Base-by-base conservation (phyloP, 1,140 invertebrate genomes). In the Camponotus floridanus region DNA sequence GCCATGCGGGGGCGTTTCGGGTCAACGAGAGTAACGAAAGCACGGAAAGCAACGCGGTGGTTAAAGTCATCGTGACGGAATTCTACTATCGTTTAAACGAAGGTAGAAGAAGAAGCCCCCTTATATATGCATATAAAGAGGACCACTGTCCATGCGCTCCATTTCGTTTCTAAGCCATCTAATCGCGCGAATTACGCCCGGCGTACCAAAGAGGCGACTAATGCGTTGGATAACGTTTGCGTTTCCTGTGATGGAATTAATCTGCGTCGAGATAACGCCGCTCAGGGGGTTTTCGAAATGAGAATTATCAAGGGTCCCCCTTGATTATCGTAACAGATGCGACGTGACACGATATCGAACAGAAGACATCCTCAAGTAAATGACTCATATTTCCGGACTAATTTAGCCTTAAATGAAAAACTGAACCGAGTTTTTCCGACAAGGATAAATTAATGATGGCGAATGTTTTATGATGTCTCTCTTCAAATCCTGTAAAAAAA, bases 111-210 rank as follows among this genome's bases (percentile, higher is more conserved):
- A n/a, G 36, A 11, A 3, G 11, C n/a, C 26, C 42, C 73, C 61
- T 83, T 4, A 26, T 21, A 33, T 45, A 36, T 51, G 48, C 15
- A 78, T 86, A 76, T 76, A 67, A 67, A 65, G 45, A 59, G 31
- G 33, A 26, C 5, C 42, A 51, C 70, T 36, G 42, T 68, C 36
- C 39, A n/a, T 73, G 57, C 36, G 78, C 61, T 48, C 79, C 79
- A 87, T 26, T 78, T 78, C 81, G 9, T 87, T 87, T 79, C 62
- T 73, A 15, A 68, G 71, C 39, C 78, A 33, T 74, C 74, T 89
- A 76, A 89, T 90, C 88, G 79, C 48, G 5, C 42, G 55, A 70
- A 81, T 89, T 85, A 65, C 57, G 85, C 33, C n/a, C 18, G 48
- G 83, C 73, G 74, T 86, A 86, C 86, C 59, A 85, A 88, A 86